These are phyloP conservation scores for Leptopilina clavipes DNA, from an alignment of 1,140 invertebrate species.

Conservation along the genomic window DNA sequence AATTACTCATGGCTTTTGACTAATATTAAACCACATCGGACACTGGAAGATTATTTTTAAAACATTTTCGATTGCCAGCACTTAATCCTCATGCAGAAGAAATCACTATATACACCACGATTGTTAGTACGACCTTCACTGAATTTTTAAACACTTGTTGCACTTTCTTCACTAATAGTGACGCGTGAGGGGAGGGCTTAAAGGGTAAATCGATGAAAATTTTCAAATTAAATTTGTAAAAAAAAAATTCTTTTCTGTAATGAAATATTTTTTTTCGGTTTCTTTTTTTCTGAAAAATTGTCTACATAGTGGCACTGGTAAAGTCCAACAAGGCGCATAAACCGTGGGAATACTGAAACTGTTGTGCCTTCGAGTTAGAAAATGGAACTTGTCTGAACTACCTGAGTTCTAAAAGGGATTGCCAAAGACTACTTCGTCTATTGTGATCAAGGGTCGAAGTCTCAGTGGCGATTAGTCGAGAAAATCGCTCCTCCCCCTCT, in stretches of 20 bases:
- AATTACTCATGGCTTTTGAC: constrained; percentile 35
- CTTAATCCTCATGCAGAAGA: background rate
- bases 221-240: background rate
- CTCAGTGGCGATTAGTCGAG: background rate
- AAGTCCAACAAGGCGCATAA: background rate
- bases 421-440: constrained; percentile 4
- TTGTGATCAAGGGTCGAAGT: constrained; percentile 26
- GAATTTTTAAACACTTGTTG: background rate
- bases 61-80: constrained; percentile 3
- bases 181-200: no score
- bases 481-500: background rate
- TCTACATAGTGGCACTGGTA: background rate
- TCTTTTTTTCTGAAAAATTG: no score
- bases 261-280: background rate
- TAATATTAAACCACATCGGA: constrained; percentile 10
- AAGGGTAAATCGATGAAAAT: no score
- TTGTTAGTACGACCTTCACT: background rate
- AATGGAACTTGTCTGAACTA: constrained; percentile 18
- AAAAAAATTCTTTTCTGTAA: background rate
- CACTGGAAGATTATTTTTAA: constrained; percentile 17
- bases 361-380: background rate
- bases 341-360: constrained; percentile 25
- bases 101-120: background rate
- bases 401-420: background rate
- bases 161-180: background rate